A percentile compares a stretch with the other conserved stretches of the same genome.
These are phyloP conservation scores for Diloba caeruleocephala DNA, from an alignment of 2,888 invertebrate genomes.

Conservation along the genomic window DNA sequence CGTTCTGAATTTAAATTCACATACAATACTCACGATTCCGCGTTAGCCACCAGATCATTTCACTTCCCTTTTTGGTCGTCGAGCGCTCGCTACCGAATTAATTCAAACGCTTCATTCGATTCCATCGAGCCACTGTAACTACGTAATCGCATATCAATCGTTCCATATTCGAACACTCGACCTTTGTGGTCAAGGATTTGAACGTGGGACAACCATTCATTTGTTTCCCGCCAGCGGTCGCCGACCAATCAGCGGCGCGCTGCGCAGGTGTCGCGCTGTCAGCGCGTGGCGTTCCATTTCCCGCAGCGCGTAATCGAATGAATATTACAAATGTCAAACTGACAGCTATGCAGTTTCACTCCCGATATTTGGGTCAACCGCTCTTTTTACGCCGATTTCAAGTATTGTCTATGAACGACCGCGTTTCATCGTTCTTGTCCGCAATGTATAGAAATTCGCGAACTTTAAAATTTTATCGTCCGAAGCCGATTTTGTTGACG, in stretches of 20 bases:
- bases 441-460: conserved; percentile 37
- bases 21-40: conserved; percentile 59
- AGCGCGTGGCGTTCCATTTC: conserved; percentile 80
- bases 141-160: conserved; percentile 73
- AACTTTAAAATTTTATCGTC: conserved; percentile 66
- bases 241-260: conserved; percentile 64
- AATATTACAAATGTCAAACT: conserved; percentile 86
- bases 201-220: conserved; percentile 68
- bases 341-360: conserved; percentile 80
- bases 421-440: conserved; percentile 42
- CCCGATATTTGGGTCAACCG: conserved; percentile 78
- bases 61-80: conserved; percentile 63
- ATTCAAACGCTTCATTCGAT: conserved; percentile 68
- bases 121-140: conserved; percentile 61
- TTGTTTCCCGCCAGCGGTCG: conserved; percentile 68
- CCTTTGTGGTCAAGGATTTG: conserved; percentile 71
- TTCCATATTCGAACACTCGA: conserved; percentile 74
- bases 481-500: conserved; percentile 70
- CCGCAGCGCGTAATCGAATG: conserved; percentile 84
- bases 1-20: conserved; percentile 77
- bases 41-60: conserved; percentile 57
- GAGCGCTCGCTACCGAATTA: conserved; percentile 65
- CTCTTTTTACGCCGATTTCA: conserved; percentile 78
- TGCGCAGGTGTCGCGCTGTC: conserved; percentile 81
- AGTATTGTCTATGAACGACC: conserved; percentile 67